These are phyloP conservation scores for Philhelius pedissequus DNA, from an alignment of 2,888 invertebrate genomes.

Conservation along the genomic window DNA sequence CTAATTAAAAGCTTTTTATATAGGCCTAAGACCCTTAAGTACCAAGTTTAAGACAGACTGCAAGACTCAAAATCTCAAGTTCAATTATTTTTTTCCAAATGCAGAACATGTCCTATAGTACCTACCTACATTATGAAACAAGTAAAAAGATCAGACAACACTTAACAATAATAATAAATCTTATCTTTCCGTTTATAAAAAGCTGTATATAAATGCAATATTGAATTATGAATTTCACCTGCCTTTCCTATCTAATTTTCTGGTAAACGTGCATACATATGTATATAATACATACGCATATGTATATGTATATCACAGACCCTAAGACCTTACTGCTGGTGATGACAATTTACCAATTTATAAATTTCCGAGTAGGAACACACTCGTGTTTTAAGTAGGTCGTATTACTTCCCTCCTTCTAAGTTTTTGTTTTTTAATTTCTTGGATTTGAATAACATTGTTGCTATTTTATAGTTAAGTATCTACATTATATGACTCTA, in stretches of 20 bases:
- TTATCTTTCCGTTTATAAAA: slow-evolving; percentile 21
- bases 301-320: slow-evolving; percentile 7
- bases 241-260: slow-evolving; percentile 40
- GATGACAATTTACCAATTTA: neutral
- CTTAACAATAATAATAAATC: neutral
- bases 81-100: no score
- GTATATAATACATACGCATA: no score
- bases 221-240: slow-evolving; percentile 58
- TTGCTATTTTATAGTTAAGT: neutral
- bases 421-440: neutral
- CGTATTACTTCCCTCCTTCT: neutral
- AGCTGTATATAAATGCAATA: slow-evolving; percentile 54
- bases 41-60: no score
- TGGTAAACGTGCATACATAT: no score
- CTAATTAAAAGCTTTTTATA: no score
- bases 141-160: slow-evolving; percentile 20
- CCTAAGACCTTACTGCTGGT: slow-evolving; percentile 17
- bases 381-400: slow-evolving; percentile 31
- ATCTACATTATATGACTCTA: no score
- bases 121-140: no score
- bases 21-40: no score
- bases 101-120: no score
- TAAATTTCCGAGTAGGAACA: slow-evolving; percentile 27
- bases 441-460: neutral
- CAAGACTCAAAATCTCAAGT: no score